Base-by-base conservation (phyloP, 2,888 invertebrate species). In the Polydrusus tereticollis region DNA sequence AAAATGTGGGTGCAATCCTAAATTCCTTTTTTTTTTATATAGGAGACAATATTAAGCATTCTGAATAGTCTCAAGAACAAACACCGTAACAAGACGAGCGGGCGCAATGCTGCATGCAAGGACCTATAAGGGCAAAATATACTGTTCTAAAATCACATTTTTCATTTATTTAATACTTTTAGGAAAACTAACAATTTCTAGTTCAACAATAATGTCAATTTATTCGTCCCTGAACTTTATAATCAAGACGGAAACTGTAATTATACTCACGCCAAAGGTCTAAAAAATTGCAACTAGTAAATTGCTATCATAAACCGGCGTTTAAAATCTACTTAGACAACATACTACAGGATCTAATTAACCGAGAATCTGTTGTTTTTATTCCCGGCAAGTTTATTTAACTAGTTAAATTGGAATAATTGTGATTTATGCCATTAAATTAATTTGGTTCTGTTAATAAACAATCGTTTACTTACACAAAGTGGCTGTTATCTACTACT, bases 391-490 rank as follows among this genome's bases (percentile, higher is more conserved):
- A 26, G 50, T 26, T 50, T 50, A 26, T 50, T 50, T 50, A 50
- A 26, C 50, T 50, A 14, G 26, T 5, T 50, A 50, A 50, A 50
- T 50, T 26, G 26, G 20, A 26, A 26, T 26, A 20, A n/a, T n/a
- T n/a, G 26, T 50, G 50, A 50, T 50, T 50, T 50, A 50, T 50
- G 50, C n/a, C 50, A 14, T 23, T 3, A 50, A 50, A 50, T 50
- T 26, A 50, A 50, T 50, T 50, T 23, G 14, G 14, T 26, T 50
- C 10, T 50, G 50, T 50, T 26, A 50, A 26, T 50, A 50, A 50
- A 50, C 26, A 50, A 26, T 50, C 50, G 26, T 20, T 26, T n/a
- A 14, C n/a, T 23, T 23, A 47, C 12, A 45, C 7, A 20, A 20
- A 45, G 8, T 18, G n/a, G 8, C 23, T 47, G 47, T 16, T 50